Percentiles rank a stretch among this genome's conserved stretches.
Evolutionary conservation across 2,797 vertebrate genomes (phyloP).

Genomic region (Sarcophilus harrisii): DNA sequence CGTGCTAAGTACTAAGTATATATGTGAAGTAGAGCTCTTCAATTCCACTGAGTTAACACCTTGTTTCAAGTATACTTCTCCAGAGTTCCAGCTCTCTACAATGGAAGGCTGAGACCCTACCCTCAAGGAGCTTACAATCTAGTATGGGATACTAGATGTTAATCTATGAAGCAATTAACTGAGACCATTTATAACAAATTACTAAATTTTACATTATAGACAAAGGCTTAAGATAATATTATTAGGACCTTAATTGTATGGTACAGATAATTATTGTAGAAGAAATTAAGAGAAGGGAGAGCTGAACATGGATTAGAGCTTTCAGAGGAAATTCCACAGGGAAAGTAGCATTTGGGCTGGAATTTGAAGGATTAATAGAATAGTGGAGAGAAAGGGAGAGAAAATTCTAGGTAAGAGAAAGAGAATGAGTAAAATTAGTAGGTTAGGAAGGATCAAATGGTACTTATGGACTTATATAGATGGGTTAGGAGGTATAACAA

Average conservation of each 20-base stretch:
- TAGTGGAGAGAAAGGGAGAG: neutral
- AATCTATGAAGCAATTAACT: fast-evolving
- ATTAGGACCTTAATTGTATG: neutral
- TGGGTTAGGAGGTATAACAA: neutral
- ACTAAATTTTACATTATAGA: neutral
- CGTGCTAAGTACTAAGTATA: too few relatives aligned
- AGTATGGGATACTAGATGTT: neutral
- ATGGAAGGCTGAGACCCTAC: neutral
- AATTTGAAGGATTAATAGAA: neutral
- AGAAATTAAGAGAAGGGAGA: neutral
- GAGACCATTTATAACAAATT: neutral
- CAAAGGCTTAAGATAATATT: neutral
- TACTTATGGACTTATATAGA: neutral
- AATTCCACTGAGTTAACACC: too few relatives aligned
- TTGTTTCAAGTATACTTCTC: too few relatives aligned
- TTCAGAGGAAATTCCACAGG: too few relatives aligned
- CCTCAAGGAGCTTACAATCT: neutral
- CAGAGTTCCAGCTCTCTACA: too few relatives aligned
- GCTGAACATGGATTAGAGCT: neutral
- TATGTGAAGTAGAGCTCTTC: too few relatives aligned
- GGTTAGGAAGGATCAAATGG: neutral
- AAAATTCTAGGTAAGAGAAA: neutral
- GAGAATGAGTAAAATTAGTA: neutral
- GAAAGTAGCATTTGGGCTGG: neutral
- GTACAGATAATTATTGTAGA: neutral